Base-by-base conservation (phyloP, 2,113 vertebrate species). In the Corythornis vintsioides region DNA sequence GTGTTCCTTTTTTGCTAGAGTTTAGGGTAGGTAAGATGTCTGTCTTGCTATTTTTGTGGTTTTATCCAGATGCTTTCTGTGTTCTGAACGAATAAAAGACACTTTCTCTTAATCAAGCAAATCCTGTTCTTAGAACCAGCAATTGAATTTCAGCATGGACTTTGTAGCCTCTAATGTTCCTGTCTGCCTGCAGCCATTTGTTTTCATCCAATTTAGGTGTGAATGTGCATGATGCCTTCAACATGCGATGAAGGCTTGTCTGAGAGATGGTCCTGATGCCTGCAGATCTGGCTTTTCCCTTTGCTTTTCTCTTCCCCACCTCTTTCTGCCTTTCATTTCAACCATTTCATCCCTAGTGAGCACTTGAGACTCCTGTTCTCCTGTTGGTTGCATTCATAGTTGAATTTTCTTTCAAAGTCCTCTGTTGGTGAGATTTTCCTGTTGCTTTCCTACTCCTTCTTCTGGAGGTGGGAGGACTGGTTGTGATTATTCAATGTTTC, bases 221-320 rank as follows among this genome's bases (percentile, higher is more conserved):
- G 33, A 72, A 61, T 25, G 38, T 15, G 18, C 3, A 0, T 15
- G 63, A 50, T n/a, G 52, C 40, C 33, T 52, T 65, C 73, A 33
- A 5, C 1, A 1, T 31, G 2, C 26, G 20, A 16, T 4, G 9
- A 0, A 1, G 13, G 19, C 66, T 81, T 61, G 13, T 56, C 29
- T 48, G 63, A 26, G 19, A 15, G 25, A 25, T 2, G 9, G 24
- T 25, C 31, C 31, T 38, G 56, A 28, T 42, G 56, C 28, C 12
- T 22, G 21, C 50, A 3, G 1, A 4, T 42, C 56, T 63, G 56
- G 43, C 38, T 25, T 83, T 72, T 66, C n/a, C 9, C 2, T 57
- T 56, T 25, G 25, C 50, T 59, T 35, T 55, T 15, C 8, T 56
- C 35, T 60, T 76, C 15, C 53, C 29, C 25, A 24, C 9, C 5